Evolutionary conservation across 2,888 invertebrate species (phyloP).

Genomic region (Troides aeacus): DNA sequence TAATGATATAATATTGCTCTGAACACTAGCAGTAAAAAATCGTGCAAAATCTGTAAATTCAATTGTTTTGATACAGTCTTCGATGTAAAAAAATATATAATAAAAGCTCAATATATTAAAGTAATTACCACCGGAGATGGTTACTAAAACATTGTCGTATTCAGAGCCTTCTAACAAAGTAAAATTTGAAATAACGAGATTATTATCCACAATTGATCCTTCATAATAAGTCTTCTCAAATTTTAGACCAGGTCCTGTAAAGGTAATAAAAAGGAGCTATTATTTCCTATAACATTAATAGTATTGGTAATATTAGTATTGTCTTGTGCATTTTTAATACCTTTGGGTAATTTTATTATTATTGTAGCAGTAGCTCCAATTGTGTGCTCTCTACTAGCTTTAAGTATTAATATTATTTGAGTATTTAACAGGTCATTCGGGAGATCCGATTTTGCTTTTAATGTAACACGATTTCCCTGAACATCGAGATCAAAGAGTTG

Average conservation of each 20-base stretch:
- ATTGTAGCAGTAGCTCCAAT: conserved; percentile 60
- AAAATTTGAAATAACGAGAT: conserved; percentile 41
- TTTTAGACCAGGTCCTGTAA: conserved; percentile 37
- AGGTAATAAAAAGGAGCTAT: conserved; percentile 2
- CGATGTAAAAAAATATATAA: not conserved
- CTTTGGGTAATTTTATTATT: conserved; percentile 60
- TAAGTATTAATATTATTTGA: conserved; percentile 53
- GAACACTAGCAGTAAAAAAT: conserved; percentile 43
- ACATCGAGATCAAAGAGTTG: conserved; percentile 43
- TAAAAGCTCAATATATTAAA: not conserved
- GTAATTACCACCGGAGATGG: conserved; percentile 44
- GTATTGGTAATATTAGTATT: not conserved
- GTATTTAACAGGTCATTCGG: conserved; percentile 41
- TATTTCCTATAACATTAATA: conserved; percentile 3
- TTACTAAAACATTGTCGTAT: conserved; percentile 36
- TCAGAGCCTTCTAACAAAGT: conserved; percentile 52
- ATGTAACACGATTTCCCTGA: conserved; percentile 42
- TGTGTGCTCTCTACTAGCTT: conserved; percentile 57
- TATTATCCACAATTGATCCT: conserved; percentile 52
- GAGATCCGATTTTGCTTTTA: conserved; percentile 46
- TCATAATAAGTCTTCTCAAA: conserved; percentile 52
- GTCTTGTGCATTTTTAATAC: conserved; percentile 39
- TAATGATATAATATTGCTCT: conserved; percentile 47
- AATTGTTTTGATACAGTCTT: not conserved
- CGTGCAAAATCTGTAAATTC: conserved; percentile 47